Evolutionary conservation across 1,140 invertebrate species (phyloP).

Genomic region (Drosophila eugracilis): DNA sequence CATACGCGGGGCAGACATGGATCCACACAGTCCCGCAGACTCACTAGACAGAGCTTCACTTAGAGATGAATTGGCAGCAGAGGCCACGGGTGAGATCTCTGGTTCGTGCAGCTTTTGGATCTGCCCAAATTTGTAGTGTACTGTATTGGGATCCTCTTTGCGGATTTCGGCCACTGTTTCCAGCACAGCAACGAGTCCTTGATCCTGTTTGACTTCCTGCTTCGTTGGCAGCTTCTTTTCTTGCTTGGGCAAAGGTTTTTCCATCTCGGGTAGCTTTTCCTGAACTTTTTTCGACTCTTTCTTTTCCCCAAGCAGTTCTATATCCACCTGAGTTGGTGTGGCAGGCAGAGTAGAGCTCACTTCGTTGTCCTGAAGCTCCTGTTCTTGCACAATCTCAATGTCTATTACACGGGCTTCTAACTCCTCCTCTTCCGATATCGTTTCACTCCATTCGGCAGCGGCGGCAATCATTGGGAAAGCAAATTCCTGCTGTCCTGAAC

Average conservation of each 20-base stretch:
- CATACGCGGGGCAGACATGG: conserved; percentile 1
- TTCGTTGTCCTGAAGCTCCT: conserved; percentile 61
- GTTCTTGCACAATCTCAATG: neutral
- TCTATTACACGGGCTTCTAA: conserved; percentile 2
- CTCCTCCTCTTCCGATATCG: neutral
- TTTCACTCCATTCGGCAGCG: conserved; percentile 4
- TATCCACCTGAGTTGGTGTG: conserved; percentile 34
- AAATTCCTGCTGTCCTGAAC: conserved; percentile 26
- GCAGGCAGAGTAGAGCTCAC: conserved; percentile 63
- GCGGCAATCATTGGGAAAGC: conserved; percentile 3
- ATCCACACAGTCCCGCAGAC: neutral
- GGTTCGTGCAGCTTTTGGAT: conserved; percentile 47
- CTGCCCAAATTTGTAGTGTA: conserved; percentile 49
- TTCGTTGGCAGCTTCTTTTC: neutral
- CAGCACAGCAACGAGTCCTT: conserved; percentile 9
- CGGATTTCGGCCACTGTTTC: conserved; percentile 47
- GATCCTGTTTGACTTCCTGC: conserved; percentile 1
- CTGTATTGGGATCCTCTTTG: conserved; percentile 43
- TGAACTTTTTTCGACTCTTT: neutral
- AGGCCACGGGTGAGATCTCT: conserved; percentile 17
- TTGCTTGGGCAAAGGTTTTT: neutral
- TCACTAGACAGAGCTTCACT: conserved; percentile 13
- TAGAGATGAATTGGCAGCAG: neutral
- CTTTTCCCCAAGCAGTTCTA: neutral
- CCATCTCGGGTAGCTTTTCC: neutral